Evolutionary conservation across 2,797 vertebrate genomes (phyloP).

Genomic region (Lutjanus campechanus): DNA sequence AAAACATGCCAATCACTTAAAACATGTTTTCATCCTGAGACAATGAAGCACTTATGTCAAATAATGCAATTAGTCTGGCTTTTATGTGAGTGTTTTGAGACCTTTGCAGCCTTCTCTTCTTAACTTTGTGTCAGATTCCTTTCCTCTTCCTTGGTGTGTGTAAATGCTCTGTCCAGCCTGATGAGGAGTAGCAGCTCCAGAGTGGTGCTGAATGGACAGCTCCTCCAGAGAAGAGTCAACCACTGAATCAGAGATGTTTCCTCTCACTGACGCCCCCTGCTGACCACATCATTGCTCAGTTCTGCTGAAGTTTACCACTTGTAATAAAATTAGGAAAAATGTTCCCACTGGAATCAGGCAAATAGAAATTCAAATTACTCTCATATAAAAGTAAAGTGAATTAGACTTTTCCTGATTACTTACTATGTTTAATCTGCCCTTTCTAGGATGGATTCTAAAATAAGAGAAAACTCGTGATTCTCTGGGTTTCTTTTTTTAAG

Average conservation of each 20-base stretch:
- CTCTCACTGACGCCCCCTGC: constrained; percentile 71
- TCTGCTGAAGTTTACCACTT: neutral
- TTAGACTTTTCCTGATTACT: neutral
- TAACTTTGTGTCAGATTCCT: neutral
- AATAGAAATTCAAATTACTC: neutral
- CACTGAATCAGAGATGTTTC: constrained; percentile 23
- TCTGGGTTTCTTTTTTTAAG: neutral
- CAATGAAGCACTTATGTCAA: neutral
- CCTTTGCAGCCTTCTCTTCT: neutral
- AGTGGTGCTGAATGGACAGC: constrained; percentile 88
- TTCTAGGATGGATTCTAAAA: neutral
- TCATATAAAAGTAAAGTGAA: neutral
- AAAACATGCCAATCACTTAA: neutral
- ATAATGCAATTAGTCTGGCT: neutral
- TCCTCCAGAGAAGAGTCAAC: constrained; percentile 62
- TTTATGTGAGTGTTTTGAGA: neutral
- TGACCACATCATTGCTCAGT: constrained; percentile 36
- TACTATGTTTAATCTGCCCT: neutral
- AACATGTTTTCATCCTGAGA: neutral
- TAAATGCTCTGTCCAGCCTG: constrained; percentile 11
- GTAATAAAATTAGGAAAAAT: neutral
- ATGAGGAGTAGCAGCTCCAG: constrained; percentile 29
- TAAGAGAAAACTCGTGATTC: neutral
- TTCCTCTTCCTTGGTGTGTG: neutral
- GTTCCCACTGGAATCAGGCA: neutral